Evolutionary conservation across 2,797 vertebrate species (phyloP).

Genomic region (Dipus sagitta): DNA sequence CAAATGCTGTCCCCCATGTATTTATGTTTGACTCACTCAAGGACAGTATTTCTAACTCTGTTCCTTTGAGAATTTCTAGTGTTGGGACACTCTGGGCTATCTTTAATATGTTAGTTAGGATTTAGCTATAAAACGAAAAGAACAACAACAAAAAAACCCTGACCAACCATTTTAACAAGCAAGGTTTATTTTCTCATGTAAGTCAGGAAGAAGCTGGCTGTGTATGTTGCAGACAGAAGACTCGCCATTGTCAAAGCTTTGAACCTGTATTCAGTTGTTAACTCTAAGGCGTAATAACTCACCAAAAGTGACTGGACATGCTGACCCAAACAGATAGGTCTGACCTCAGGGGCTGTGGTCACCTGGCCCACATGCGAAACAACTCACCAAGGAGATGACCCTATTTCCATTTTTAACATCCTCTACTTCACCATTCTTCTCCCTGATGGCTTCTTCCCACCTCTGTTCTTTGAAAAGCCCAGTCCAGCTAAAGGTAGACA

Average conservation of each 20-base stretch:
- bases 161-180: background rate
- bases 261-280: background rate
- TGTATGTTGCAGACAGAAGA: background rate
- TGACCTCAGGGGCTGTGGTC: too few relatives aligned
- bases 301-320: too few relatives aligned
- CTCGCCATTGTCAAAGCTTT: background rate
- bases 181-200: slow-evolving; percentile 20
- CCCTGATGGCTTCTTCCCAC: too few relatives aligned
- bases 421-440: too few relatives aligned
- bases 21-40: background rate
- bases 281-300: too few relatives aligned
- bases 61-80: background rate
- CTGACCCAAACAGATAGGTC: too few relatives aligned
- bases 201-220: background rate
- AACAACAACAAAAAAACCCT: background rate
- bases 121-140: background rate
- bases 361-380: too few relatives aligned
- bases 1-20: background rate
- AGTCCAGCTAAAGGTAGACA: too few relatives aligned
- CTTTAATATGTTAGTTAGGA: background rate
- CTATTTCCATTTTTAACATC: too few relatives aligned
- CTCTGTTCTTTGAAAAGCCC: too few relatives aligned
- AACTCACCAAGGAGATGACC: too few relatives aligned
- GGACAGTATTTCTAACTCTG: background rate
- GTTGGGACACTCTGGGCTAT: background rate